Base-by-base conservation (phyloP, 2,888 invertebrate genomes). In the Eudasyphora cyanicolor region DNA sequence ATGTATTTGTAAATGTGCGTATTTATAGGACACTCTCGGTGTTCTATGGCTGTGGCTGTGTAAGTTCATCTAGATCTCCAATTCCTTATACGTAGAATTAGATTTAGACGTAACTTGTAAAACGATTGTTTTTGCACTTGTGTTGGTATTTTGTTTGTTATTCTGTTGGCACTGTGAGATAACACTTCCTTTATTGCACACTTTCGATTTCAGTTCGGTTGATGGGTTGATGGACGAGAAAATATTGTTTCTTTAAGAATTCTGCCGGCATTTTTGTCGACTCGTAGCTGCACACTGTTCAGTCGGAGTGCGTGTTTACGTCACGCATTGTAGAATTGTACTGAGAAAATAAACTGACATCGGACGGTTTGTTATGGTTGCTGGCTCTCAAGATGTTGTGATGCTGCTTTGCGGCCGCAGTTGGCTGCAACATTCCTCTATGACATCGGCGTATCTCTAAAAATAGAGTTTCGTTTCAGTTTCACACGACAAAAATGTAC, bases 11-110 rank as follows among this genome's bases (percentile, higher is more conserved):
- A 32, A 57, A 32, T 32, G n/a, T 60, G 17, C n/a, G 21, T 21
- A 54, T 54, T 54, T 54, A 54, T 54, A 21, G 54, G 54, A 54
- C 54, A 54, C n/a, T n/a, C n/a, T n/a, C n/a, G n/a, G n/a, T n/a
- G 21, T 62, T 32, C 67, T n/a, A n/a, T n/a, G n/a, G n/a, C n/a
- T n/a, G n/a, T n/a, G n/a, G n/a, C n/a, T n/a, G n/a, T n/a, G n/a
- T n/a, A n/a, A 38, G 67, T 24, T 67, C 74, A 60, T 86, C 86
- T 87, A 84, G 82, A 51, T 84, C 77, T 82, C 88, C 87, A 88
- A 90, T 90, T 90, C 89, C 86, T 86, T 85, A 87, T 86, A 88
- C 86, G 62, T 79, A 85, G 89, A 89, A 89, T 87, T 87, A 86
- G 89, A 89, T 87, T 89, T 89, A 89, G 89, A 86, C 81, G 85